Percentiles rank a stretch among this genome's conserved stretches.
Conservation (phyloP, 2,888 invertebrate genomes). For the Periphyllus acericola region DNA sequence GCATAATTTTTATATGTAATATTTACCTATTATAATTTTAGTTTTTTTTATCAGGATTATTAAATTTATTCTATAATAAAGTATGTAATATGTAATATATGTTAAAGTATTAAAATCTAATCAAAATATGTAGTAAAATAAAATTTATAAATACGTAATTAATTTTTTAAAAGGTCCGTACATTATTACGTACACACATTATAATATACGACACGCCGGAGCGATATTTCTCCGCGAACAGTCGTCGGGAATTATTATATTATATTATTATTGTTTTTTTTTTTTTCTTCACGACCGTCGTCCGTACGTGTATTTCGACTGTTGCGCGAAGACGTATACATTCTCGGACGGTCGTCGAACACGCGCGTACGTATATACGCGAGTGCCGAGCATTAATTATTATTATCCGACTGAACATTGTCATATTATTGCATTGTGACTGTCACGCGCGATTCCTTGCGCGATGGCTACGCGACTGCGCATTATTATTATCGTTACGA, state of each 20-base stretch:
- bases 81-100: no score
- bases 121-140: no score
- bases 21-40: no score
- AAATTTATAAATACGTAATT: no score
- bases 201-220: neutral
- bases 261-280: neutral
- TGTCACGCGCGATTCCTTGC: neutral
- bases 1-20: no score
- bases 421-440: neutral
- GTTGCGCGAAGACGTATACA: neutral
- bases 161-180: neutral
- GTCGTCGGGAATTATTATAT: neutral
- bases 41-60: no score
- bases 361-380: neutral
- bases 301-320: neutral
- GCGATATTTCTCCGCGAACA: neutral
- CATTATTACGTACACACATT: neutral
- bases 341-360: neutral
- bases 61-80: no score
- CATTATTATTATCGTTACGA: no score
- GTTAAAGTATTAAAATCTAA: no score
- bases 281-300: neutral
- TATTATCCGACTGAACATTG: neutral
- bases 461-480: no score
- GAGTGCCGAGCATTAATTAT: no score